These are phyloP conservation scores for Cataglyphis livida DNA, from an alignment of 2,888 invertebrate genomes.

Conservation along the genomic window DNA sequence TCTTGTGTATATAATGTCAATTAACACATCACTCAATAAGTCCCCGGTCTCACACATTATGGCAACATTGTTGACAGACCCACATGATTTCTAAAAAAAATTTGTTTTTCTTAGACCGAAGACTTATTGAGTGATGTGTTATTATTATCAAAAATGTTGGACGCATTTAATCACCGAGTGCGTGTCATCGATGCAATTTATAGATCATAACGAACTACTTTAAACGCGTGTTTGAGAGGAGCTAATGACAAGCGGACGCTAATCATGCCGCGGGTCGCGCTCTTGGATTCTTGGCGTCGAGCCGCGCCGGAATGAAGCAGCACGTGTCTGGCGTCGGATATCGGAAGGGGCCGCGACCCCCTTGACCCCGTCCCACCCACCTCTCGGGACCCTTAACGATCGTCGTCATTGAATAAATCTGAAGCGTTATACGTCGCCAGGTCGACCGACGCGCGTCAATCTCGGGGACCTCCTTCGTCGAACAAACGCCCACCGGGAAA, in stretches of 20 bases:
- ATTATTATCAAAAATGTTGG: conserved; percentile 3
- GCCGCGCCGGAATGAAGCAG: conserved; percentile 76
- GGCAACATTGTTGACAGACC: too few species aligned
- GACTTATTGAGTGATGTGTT: too few species aligned
- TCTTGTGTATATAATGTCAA: not conserved
- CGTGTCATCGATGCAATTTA: conserved; percentile 48
- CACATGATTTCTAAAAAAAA: too few species aligned
- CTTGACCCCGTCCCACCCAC: conserved; percentile 65
- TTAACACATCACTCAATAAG: not conserved
- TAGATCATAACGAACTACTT: conserved; percentile 1
- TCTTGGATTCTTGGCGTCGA: conserved; percentile 73
- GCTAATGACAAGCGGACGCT: conserved; percentile 61
- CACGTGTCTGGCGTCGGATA: conserved; percentile 84
- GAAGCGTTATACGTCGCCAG: conserved; percentile 73
- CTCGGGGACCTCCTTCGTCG: conserved; percentile 74
- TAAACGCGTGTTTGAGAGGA: conserved; percentile 3
- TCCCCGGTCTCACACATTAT: too few species aligned
- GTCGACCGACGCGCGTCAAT: conserved; percentile 80
- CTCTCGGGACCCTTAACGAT: conserved; percentile 79
- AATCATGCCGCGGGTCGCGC: conserved; percentile 66
- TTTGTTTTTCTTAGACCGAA: too few species aligned
- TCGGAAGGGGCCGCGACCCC: conserved; percentile 76
- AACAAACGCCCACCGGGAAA: conserved; percentile 78
- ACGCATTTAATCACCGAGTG: conserved; percentile 6
- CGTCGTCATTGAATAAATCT: conserved; percentile 84